Base-by-base conservation (phyloP, 2,113 vertebrate genomes). In the Chloebia gouldiae region DNA sequence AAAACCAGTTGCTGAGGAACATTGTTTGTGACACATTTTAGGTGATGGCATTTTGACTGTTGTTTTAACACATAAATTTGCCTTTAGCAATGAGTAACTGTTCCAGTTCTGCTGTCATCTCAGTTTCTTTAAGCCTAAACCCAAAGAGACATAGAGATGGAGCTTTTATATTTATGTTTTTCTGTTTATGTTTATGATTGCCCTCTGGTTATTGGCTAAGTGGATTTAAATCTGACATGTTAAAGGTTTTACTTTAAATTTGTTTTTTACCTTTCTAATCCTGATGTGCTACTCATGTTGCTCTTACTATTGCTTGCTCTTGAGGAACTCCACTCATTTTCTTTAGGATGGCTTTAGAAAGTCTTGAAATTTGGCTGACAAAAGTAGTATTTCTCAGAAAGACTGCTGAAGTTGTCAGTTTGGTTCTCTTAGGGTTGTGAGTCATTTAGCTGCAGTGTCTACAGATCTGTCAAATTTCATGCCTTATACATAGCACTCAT, bases 391-490 rank as follows among this genome's bases (percentile, higher is more conserved):
- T 91, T 92, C 59, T 93, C 47, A 72, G 71, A 49, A 91, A 85
- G 65, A 76, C 54, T 85, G 53, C 57, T 90, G 57, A 79, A 93
- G 60, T 75, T 82, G 60, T 88, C 81, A 68, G 15, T 81, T 92
- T 88, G 50, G 13, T 81, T 92, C 47, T 94, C 35, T 54, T 68
- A 81, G 21, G 56, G 12, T 47, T 85, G 51, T 88, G 76, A 92
- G 93, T 69, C 49, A 86, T 88, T 91, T 91, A 91, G 51, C 57
- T 94, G 70, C 73, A 86, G 42, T 20, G 65, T 78, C 86, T 90
- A 65, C 47, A 75, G 88, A 84, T 61, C 69, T 93, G 60, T 88
- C 83, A 93, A 86, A 94, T 86, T 54, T 88, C 77, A 92, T 81
- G 56, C 1, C 7, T 92, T 91, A 88, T 95, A 82, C 75, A 90